Evolutionary conservation across 1,140 invertebrate genomes (phyloP).

Genomic region (Brachionus manjavacas): DNA sequence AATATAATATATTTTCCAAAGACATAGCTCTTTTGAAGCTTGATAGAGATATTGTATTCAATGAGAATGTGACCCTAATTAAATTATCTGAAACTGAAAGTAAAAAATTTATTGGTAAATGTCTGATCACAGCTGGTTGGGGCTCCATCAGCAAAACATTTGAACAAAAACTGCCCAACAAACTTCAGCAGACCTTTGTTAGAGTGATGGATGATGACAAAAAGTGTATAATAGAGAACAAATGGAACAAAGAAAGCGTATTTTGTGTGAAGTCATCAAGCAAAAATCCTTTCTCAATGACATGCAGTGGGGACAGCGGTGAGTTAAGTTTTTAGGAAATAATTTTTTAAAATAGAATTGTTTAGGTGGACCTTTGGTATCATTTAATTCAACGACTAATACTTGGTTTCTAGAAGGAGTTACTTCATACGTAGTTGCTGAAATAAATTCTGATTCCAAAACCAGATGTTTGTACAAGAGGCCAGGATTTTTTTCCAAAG

Average conservation of each 20-base stretch:
- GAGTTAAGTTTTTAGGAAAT: neutral
- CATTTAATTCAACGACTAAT: neutral
- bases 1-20: neutral
- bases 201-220: neutral
- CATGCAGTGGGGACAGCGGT: neutral
- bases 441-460: neutral
- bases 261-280: neutral
- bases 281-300: neutral
- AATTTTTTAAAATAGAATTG: neutral
- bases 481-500: conserved; percentile 10
- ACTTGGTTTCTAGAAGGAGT: conserved; percentile 2
- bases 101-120: neutral
- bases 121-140: conserved; percentile 8
- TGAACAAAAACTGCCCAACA: neutral
- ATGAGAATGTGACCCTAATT: neutral
- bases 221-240: neutral
- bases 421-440: neutral
- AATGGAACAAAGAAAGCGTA: neutral
- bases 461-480: neutral
- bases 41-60: neutral
- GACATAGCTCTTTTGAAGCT: neutral
- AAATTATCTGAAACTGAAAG: neutral
- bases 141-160: conserved; percentile 18
- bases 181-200: neutral
- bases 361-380: neutral